Evolutionary conservation across 2,888 invertebrate species (phyloP).

Genomic region (Halocaridina rubra): DNA sequence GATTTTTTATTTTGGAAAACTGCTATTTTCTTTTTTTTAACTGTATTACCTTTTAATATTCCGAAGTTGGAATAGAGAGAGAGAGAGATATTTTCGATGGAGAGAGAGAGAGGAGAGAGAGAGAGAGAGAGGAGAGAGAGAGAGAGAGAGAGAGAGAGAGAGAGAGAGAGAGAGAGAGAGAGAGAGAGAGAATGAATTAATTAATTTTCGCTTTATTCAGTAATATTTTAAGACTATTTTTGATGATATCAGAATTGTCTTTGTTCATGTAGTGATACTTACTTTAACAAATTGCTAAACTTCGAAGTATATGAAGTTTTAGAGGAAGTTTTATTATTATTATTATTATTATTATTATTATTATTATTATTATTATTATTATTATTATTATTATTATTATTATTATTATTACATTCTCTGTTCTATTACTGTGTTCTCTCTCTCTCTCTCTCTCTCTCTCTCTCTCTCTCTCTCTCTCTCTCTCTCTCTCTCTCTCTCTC

Average conservation of each 20-base stretch:
- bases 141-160: background rate
- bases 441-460: background rate
- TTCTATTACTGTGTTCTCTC: background rate
- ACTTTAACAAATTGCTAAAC: no score
- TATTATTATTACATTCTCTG: background rate
- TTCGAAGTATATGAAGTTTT: no score
- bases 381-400: background rate
- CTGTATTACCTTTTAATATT: no score
- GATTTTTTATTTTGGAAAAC: no score
- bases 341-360: background rate
- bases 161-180: background rate
- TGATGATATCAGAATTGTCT: no score
- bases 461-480: slow-evolving; percentile 10
- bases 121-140: background rate
- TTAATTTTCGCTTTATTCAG: background rate
- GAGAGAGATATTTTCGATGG: background rate
- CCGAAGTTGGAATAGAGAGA: no score
- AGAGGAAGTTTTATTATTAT: no score
- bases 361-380: background rate
- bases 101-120: background rate
- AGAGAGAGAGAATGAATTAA: background rate
- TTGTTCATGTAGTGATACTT: no score
- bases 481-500: slow-evolving; percentile 8
- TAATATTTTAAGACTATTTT: background rate
- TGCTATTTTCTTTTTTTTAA: no score